A percentile compares a stretch with the other conserved stretches of the same genome.
phyloP scores from a whole-genome alignment of 2,888 invertebrate genomes.

The Drosophila yooni region DNA sequence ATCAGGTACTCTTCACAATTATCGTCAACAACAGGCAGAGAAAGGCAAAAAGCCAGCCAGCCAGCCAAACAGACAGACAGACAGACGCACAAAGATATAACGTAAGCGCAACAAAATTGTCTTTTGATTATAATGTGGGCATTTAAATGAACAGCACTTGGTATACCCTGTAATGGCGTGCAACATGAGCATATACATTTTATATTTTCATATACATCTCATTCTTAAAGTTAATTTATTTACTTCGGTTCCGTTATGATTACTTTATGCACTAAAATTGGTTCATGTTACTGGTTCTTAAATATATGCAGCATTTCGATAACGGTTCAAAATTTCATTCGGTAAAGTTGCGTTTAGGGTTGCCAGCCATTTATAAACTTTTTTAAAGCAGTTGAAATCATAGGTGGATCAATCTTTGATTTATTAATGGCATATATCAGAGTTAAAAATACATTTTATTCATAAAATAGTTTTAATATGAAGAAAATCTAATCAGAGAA shows the following conservation, averaged over 20 bases:
- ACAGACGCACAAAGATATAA: constrained; percentile 21
- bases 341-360: neutral
- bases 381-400: neutral
- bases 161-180: constrained; percentile 7
- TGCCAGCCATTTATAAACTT: neutral
- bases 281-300: neutral
- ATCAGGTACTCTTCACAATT: constrained; percentile 14
- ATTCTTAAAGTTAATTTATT: too few relatives aligned
- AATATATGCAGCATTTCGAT: neutral
- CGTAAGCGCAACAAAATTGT: constrained; percentile 25
- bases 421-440: neutral
- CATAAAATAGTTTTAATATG: neutral
- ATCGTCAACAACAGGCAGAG: constrained; percentile 1
- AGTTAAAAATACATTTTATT: neutral
- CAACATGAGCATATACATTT: neutral
- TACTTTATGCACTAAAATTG: neutral
- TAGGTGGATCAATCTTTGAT: neutral
- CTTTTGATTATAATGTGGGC: constrained; percentile 29
- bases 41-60: constrained; percentile 1
- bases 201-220: too few relatives aligned
- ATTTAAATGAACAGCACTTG: constrained; percentile 21
- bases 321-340: neutral
- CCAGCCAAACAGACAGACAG: neutral
- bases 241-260: too few relatives aligned
- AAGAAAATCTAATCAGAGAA: neutral